Evolutionary conservation across 1,140 invertebrate genomes (phyloP).

Genomic region (Drosophila parvula): DNA sequence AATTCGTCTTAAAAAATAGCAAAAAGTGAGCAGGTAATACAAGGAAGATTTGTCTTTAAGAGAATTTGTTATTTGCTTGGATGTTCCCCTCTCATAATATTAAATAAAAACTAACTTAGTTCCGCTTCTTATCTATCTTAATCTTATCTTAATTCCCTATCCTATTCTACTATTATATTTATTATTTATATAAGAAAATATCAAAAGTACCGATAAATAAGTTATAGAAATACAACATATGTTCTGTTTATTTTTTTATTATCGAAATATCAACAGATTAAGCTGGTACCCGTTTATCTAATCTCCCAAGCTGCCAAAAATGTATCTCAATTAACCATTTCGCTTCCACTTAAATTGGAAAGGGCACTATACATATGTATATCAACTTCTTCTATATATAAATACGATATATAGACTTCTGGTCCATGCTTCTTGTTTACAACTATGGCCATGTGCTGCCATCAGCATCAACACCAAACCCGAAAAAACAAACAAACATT

Average conservation of each 20-base stretch:
- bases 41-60: neutral
- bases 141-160: too few species aligned
- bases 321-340: neutral
- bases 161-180: too few species aligned
- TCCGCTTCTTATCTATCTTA: too few species aligned
- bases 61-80: neutral
- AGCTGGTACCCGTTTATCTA: too few species aligned
- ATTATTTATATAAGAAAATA: too few species aligned
- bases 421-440: slow-evolving; percentile 4
- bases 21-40: too few species aligned
- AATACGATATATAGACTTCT: neutral
- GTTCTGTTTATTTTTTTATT: too few species aligned
- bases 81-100: neutral
- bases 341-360: neutral
- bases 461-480: slow-evolving; percentile 5
- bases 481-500: slow-evolving; percentile 9
- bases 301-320: neutral
- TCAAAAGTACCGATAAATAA: too few species aligned
- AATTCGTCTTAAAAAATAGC: neutral
- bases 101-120: too few species aligned
- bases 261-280: too few species aligned
- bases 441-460: slow-evolving; percentile 13
- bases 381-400: neutral
- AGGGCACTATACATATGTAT: neutral
- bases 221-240: too few species aligned